Evolutionary conservation across 2,797 vertebrate genomes (phyloP), one percentile per base, ranked within the genome.

Genomic region (Pygocentrus nattereri): DNA sequence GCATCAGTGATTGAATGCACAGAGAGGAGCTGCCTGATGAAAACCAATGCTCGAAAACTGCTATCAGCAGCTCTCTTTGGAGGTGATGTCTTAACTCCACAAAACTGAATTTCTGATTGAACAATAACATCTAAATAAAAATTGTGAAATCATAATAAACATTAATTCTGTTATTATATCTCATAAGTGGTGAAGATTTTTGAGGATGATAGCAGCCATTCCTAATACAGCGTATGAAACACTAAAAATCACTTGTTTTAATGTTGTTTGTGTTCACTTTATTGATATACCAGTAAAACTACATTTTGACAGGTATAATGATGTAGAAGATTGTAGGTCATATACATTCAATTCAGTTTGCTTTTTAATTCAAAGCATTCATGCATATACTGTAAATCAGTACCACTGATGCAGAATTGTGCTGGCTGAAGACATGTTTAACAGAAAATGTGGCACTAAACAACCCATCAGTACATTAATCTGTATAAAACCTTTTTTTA

Each of bases 401-500:
- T 70, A 62, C 21, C 38, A 25, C 8, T 62, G 38, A 79, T 70
- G 56, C 59, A 74, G 25, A 1, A 11, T n/a, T 47, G 30, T 65
- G 8, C 61, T 41, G 25, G 41, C n/a, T 69, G 54, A 67, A 54
- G 38, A 56, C 34, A 59, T 23, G 50, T 65, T 71, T 41, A 64
- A 30, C 47, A 44, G 52, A 69, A 34, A 23, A 90, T 90, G 90
- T 90, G 87, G 90, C 90, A 89, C 85, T 89, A 82, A 89, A 89
- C 83, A 91, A 84, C 86, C 88, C 88, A 88, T 89, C 79, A 89
- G 84, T 88, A 87, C 69, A 89, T 85, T 88, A 88, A n/a, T 89
- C 84, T 86, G 83, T 74, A 87, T 85, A 81, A 78, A 85, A 82
- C 74, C 74, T 76, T 88, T 47, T 70, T 61, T 69, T 84, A 38